A percentile compares a stretch with the other conserved stretches of the same genome.
Conservation (phyloP, 2,113 vertebrate genomes). For the Coryphaenoides rupestris region DNA sequence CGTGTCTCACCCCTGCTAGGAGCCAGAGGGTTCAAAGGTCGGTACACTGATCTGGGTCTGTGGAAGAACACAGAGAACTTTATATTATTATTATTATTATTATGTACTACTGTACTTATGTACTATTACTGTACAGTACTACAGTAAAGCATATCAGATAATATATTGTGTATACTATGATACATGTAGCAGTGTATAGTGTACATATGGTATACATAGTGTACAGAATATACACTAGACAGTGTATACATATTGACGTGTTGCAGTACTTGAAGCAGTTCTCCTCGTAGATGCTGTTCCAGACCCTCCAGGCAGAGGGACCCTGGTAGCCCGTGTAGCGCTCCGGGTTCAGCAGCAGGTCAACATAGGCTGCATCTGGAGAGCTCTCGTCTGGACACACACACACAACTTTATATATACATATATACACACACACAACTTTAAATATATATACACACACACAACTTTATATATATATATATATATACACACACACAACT, state of each 20-base stretch:
- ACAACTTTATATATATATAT: no score
- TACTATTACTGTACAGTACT: no score
- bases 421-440: slow-evolving; percentile 75
- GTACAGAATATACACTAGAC: no score
- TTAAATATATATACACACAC: no score
- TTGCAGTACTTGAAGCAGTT: slow-evolving; percentile 96
- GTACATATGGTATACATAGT: slow-evolving; percentile 62
- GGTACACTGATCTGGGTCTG: slow-evolving; percentile 94
- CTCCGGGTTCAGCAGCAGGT: slow-evolving; percentile 89
- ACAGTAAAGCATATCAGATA: no score
- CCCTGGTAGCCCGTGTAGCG: slow-evolving; percentile 93
- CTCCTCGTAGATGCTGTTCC: slow-evolving; percentile 98
- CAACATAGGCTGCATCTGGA: slow-evolving; percentile 90
- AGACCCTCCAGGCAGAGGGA: slow-evolving; percentile 91
- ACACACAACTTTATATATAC: slow-evolving; percentile 67
- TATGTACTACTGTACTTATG: no score
- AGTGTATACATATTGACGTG: no score
- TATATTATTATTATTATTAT: background rate
- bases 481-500: no score
- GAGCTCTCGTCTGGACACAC: slow-evolving; percentile 81
- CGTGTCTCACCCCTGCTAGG: slow-evolving; percentile 79
- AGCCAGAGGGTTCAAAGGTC: slow-evolving; percentile 90
- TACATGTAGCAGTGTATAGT: slow-evolving; percentile 87
- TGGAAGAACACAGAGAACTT: slow-evolving; percentile 20
- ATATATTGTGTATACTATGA: slow-evolving; percentile 29